These are phyloP conservation scores for Erebia palarica DNA, from an alignment of 2,888 invertebrate species.

Conservation along the genomic window DNA sequence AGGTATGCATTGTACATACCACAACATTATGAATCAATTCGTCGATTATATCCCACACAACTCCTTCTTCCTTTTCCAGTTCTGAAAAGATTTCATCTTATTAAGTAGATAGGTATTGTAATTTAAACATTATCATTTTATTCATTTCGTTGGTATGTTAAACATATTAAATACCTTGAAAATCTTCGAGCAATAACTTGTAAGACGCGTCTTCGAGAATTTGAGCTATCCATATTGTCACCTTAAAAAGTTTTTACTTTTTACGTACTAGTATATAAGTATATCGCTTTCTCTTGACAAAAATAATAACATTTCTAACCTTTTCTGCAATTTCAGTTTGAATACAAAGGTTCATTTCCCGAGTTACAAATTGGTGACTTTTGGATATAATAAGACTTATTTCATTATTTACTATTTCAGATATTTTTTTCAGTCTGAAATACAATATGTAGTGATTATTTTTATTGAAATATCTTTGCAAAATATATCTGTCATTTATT, in stretches of 20 bases:
- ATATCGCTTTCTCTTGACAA: background rate
- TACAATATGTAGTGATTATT: slow-evolving; percentile 2
- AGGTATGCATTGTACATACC: slow-evolving; percentile 48
- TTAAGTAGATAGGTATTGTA: background rate
- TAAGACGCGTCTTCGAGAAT: slow-evolving; percentile 59
- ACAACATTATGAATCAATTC: slow-evolving; percentile 56
- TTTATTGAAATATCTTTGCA: background rate
- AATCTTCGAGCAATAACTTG: slow-evolving; percentile 61
- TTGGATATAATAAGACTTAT: slow-evolving; percentile 48
- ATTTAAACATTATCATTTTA: background rate
- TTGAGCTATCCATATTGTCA: slow-evolving; percentile 64
- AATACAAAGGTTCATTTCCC: slow-evolving; percentile 43
- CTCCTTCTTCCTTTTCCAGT: slow-evolving; percentile 68
- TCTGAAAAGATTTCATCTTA: slow-evolving; percentile 48
- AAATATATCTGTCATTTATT: background rate
- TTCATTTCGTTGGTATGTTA: slow-evolving; percentile 2
- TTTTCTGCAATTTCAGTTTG: slow-evolving; percentile 55
- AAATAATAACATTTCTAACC: slow-evolving; percentile 46
- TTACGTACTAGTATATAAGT: too few species aligned
- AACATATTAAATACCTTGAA: slow-evolving; percentile 56
- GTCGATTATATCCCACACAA: slow-evolving; percentile 65
- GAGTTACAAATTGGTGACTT: slow-evolving; percentile 35
- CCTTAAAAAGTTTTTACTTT: slow-evolving; percentile 43
- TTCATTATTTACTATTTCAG: slow-evolving; percentile 53
- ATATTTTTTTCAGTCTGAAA: slow-evolving; percentile 57